Percentiles rank a stretch among this genome's conserved stretches.
Evolutionary conservation across 2,797 vertebrate genomes (phyloP).

Genomic region (Geotrypetes seraphini): DNA sequence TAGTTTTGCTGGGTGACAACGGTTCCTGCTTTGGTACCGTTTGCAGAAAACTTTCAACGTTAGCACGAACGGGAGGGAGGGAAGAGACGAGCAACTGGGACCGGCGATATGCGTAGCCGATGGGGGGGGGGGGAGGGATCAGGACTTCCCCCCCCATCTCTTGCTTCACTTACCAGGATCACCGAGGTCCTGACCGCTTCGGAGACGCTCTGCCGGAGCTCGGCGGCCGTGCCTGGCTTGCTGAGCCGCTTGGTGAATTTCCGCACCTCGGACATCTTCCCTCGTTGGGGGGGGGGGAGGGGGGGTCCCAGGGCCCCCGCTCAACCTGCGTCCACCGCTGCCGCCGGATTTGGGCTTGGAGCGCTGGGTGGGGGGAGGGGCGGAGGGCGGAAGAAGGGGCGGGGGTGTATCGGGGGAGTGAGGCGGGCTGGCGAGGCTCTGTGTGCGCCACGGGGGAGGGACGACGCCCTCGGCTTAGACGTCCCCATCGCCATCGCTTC

Average conservation of each 20-base stretch:
- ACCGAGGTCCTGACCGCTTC: slow-evolving; percentile 81
- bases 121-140: background rate
- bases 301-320: background rate
- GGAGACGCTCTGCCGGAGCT: slow-evolving; percentile 86
- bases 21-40: no score
- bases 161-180: slow-evolving; percentile 71
- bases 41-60: no score
- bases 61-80: no score
- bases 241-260: slow-evolving; percentile 93
- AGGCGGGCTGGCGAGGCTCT: slow-evolving; percentile 8
- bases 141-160: background rate
- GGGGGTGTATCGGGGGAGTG: slow-evolving; percentile 25
- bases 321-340: slow-evolving; percentile 15
- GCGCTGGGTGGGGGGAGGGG: background rate
- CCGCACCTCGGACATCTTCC: slow-evolving; percentile 78
- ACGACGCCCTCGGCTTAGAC: slow-evolving; percentile 21
- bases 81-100: background rate
- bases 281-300: background rate
- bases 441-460: no score
- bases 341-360: no score
- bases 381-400: background rate
- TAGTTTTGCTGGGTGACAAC: no score
- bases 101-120: background rate
- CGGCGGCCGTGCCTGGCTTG: slow-evolving; percentile 89
- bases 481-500: no score